Percentiles rank a stretch among this genome's conserved stretches.
phyloP scores from a whole-genome alignment of 35 echinoderm and acorn worm species.

The Strongylocentrotus purpuratus region DNA sequence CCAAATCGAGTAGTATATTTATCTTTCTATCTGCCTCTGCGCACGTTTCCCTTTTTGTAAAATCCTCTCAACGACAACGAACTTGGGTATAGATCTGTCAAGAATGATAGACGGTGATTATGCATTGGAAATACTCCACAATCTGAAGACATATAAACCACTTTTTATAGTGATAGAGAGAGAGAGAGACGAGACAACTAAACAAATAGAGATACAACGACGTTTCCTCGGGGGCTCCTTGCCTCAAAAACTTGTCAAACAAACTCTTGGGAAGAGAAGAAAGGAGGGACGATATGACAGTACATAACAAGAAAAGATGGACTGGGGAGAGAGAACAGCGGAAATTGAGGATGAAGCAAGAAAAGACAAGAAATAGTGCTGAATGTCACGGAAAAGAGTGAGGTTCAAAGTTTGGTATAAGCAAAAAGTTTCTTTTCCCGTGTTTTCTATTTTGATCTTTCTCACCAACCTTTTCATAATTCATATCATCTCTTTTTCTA shows the following conservation, averaged over 20 bases:
- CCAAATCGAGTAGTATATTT: background rate
- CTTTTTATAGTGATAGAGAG: constrained; percentile 1
- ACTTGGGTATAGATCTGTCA: constrained; percentile 8
- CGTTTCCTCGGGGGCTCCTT: background rate
- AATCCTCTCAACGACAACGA: background rate
- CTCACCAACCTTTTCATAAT: too few relatives aligned
- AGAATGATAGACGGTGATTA: background rate
- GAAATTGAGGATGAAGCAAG: background rate
- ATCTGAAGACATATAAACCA: constrained; percentile 14
- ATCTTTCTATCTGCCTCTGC: background rate
- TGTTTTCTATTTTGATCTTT: too few relatives aligned
- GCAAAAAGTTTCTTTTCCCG: too few relatives aligned
- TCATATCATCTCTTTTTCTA: too few relatives aligned
- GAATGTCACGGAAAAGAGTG: too few relatives aligned
- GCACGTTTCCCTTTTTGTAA: background rate
- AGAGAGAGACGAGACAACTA: background rate
- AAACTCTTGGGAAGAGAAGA: background rate
- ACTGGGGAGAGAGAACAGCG: background rate
- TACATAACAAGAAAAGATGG: background rate
- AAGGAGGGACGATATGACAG: background rate
- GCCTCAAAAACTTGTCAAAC: constrained; percentile 17
- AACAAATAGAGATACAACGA: constrained; percentile 12
- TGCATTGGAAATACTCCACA: constrained; percentile 17
- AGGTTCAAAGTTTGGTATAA: too few relatives aligned
- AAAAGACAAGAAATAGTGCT: background rate